Conservation (phyloP, 2,113 vertebrate species). For the Aphyosemion australe region DNA sequence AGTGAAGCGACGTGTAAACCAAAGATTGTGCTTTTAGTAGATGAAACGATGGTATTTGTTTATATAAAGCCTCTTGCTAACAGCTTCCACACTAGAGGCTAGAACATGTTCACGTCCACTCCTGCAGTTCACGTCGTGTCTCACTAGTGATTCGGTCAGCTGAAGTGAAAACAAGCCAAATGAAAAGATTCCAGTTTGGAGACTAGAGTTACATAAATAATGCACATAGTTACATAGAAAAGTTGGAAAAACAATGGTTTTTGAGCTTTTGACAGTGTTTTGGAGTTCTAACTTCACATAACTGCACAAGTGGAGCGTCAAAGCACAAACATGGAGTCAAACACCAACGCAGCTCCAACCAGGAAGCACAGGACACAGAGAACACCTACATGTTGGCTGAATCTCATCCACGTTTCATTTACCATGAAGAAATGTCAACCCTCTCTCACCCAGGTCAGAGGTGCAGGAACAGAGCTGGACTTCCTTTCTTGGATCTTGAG, state of each 20-base stretch:
- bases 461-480: too few relatives aligned
- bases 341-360: conserved; percentile 68
- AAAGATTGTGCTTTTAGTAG: conserved; percentile 37
- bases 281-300: conserved; percentile 16
- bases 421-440: too few relatives aligned
- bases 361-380: conserved; percentile 70
- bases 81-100: conserved; percentile 4
- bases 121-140: conserved; percentile 48
- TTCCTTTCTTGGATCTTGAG: too few relatives aligned
- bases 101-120: conserved; percentile 44
- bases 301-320: conserved; percentile 61
- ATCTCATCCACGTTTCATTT: too few relatives aligned
- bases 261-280: conserved; percentile 1
- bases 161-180: not conserved
- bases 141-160: not conserved
- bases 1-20: conserved; percentile 2
- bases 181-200: too few relatives aligned
- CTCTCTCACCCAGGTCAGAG: too few relatives aligned
- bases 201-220: too few relatives aligned
- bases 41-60: conserved; percentile 13
- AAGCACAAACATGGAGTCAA: conserved; percentile 43
- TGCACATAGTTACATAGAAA: not conserved
- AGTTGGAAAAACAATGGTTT: fast-evolving
- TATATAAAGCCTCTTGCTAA: too few relatives aligned
- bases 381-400: too few relatives aligned